A percentile compares a stretch with the other conserved stretches of the same genome.
These are phyloP conservation scores for Amiota minor DNA, from an alignment of 2,888 invertebrate genomes.

Conservation along the genomic window DNA sequence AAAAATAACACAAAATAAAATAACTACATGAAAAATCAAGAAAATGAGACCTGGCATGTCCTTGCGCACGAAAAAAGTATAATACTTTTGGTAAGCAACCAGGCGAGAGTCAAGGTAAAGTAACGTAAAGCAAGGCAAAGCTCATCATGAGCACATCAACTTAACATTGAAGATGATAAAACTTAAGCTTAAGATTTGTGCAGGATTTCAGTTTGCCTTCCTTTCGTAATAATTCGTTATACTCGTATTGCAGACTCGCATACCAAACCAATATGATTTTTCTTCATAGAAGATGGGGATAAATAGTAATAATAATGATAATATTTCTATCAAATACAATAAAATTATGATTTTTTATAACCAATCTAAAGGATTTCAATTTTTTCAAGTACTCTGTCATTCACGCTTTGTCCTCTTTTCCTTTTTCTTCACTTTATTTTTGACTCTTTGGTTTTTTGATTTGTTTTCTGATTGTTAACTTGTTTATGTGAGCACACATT, in stretches of 20 bases:
- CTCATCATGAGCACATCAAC: conserved; percentile 18
- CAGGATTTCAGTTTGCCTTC: neutral
- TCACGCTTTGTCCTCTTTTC: neutral
- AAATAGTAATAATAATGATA: no score
- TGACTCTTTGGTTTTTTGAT: neutral
- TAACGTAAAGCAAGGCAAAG: conserved; percentile 11
- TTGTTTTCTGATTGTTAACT: conserved; percentile 10
- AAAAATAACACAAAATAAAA: no score
- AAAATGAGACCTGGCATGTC: neutral
- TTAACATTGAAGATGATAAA: neutral
- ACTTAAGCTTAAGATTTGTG: conserved; percentile 6
- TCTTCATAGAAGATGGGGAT: no score
- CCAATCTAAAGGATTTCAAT: no score
- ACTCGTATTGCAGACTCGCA: neutral
- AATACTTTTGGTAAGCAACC: neutral
- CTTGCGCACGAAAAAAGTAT: conserved; percentile 7
- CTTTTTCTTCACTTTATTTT: neutral
- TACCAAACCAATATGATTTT: neutral
- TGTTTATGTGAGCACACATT: conserved; percentile 10
- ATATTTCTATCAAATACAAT: no score
- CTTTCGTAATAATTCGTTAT: conserved; percentile 5
- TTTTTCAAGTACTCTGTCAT: no score
- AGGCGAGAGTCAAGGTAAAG: neutral
- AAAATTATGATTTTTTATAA: no score
- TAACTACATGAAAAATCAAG: no score